These are phyloP conservation scores for Prenolepis imparis DNA, from an alignment of 2,888 invertebrate genomes.

Conservation along the genomic window DNA sequence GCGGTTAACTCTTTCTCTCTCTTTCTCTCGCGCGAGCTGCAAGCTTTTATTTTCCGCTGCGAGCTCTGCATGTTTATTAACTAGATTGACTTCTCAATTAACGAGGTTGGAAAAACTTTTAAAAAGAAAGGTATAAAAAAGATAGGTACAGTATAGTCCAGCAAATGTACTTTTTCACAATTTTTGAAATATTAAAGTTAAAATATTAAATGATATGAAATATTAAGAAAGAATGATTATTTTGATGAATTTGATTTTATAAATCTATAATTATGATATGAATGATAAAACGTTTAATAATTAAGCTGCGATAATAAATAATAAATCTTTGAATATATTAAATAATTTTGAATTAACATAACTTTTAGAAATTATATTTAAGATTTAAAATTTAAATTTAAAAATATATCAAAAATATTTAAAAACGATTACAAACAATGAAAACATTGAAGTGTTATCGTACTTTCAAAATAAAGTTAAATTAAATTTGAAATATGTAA, in stretches of 20 bases:
- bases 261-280: background rate
- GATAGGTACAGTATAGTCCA: background rate
- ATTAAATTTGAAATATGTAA: background rate
- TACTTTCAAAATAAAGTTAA: background rate
- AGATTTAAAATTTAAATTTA: background rate
- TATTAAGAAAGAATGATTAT: background rate
- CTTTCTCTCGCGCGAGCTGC: background rate
- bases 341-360: background rate
- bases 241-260: background rate
- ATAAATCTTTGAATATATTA: background rate
- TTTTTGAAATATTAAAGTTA: background rate
- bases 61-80: slow-evolving; percentile 33
- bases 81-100: slow-evolving; percentile 37
- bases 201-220: no score
- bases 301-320: background rate
- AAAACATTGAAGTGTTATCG: background rate
- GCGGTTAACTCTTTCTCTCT: slow-evolving; percentile 34
- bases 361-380: background rate
- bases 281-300: background rate
- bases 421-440: background rate
- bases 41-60: slow-evolving; percentile 23
- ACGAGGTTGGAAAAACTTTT: slow-evolving; percentile 5
- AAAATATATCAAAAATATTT: background rate
- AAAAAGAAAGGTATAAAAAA: slow-evolving; percentile 1
- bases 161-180: background rate